A percentile compares a stretch with the other conserved stretches of the same genome.
Conservation (phyloP, 1,140 invertebrate genomes). For the Drosophila pectinifera region DNA sequence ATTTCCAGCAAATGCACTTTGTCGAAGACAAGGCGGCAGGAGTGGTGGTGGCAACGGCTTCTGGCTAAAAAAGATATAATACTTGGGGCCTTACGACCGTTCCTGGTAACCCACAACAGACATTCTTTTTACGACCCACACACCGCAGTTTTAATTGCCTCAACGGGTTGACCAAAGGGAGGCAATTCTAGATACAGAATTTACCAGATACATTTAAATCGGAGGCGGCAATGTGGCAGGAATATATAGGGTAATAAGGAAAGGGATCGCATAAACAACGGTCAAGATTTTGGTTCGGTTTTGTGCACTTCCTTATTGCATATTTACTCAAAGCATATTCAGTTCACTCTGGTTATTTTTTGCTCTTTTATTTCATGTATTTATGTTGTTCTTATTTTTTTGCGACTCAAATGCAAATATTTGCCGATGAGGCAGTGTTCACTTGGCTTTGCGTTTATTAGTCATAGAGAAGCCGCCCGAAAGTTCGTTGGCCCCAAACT, state of each 20-base stretch:
- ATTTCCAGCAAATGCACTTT: constrained; percentile 58
- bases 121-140: constrained; percentile 56
- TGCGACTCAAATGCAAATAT: constrained; percentile 71
- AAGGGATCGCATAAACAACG: constrained; percentile 33
- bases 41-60: constrained; percentile 21
- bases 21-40: neutral
- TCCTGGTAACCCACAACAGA: constrained; percentile 50
- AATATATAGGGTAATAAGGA: constrained; percentile 17
- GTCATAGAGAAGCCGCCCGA: constrained; percentile 58
- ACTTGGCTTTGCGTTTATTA: constrained; percentile 50
- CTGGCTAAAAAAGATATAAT: constrained; percentile 50
- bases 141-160: constrained; percentile 63
- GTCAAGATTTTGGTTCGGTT: constrained; percentile 24
- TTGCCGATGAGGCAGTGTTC: constrained; percentile 64
- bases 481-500: constrained; percentile 43
- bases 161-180: constrained; percentile 37
- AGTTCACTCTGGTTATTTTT: constrained; percentile 21
- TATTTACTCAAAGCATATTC: constrained; percentile 33
- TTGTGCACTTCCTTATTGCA: constrained; percentile 68
- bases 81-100: constrained; percentile 35
- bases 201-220: constrained; percentile 29
- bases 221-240: constrained; percentile 6
- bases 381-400: constrained; percentile 23
- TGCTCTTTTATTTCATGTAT: constrained; percentile 18
- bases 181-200: constrained; percentile 11